These are phyloP conservation scores for Synergus gifuensis DNA, from an alignment of 2,888 invertebrate genomes.

Conservation along the genomic window DNA sequence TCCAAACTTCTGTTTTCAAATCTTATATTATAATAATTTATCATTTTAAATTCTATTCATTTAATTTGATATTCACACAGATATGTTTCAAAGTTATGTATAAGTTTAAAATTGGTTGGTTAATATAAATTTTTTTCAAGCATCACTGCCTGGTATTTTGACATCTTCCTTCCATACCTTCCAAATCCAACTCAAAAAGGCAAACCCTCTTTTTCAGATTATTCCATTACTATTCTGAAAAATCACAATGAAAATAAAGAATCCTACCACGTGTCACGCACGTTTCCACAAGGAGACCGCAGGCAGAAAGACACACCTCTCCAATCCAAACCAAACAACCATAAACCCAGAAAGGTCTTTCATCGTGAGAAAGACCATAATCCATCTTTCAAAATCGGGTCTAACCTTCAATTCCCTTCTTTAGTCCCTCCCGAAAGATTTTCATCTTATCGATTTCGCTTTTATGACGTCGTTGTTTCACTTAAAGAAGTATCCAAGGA, in stretches of 20 bases:
- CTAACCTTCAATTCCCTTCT: background rate
- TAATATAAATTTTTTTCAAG: background rate
- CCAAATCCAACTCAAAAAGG: background rate
- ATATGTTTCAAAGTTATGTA: too few species aligned
- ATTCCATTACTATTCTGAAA: background rate
- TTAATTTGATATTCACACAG: too few species aligned
- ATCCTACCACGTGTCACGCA: slow-evolving; percentile 26
- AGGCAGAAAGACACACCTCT: slow-evolving; percentile 16
- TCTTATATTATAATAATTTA: background rate
- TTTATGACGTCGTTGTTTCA: slow-evolving; percentile 62
- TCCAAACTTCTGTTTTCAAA: too few species aligned
- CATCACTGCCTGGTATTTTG: background rate
- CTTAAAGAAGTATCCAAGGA: slow-evolving; percentile 18
- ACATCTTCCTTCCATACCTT: background rate
- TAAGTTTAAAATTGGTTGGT: background rate
- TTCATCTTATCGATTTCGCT: slow-evolving; percentile 46
- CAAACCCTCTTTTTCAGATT: background rate
- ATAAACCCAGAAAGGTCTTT: slow-evolving; percentile 18
- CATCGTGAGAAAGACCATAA: background rate
- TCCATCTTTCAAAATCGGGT: slow-evolving; percentile 10
- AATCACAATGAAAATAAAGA: background rate
- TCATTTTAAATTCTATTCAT: too few species aligned
- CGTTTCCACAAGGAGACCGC: slow-evolving; percentile 25
- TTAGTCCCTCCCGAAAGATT: slow-evolving; percentile 41
- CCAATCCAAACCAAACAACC: slow-evolving; percentile 8